Percentiles rank a stretch among this genome's conserved stretches.
Evolutionary conservation across 2,797 vertebrate genomes (phyloP).

Genomic region (Nothura maculosa): DNA sequence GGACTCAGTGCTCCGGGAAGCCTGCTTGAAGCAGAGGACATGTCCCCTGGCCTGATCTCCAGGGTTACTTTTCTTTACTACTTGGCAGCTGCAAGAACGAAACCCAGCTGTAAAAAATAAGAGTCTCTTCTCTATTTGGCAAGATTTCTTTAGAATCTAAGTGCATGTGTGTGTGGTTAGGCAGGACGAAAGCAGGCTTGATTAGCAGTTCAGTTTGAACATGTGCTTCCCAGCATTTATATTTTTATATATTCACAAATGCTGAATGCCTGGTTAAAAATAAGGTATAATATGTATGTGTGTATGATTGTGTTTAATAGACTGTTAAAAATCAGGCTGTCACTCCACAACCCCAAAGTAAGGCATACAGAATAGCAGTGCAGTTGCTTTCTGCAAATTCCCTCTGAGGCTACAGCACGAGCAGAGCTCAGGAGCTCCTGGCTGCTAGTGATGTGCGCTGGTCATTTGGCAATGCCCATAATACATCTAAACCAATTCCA

Average conservation of each 20-base stretch:
- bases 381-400: neutral
- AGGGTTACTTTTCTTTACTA: slow-evolving; percentile 39
- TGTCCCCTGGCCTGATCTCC: slow-evolving; percentile 45
- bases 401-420: neutral
- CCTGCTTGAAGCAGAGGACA: neutral
- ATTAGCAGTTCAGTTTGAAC: neutral
- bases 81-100: slow-evolving; percentile 56
- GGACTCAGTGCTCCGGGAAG: neutral
- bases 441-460: neutral
- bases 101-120: slow-evolving; percentile 45
- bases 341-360: neutral
- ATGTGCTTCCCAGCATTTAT: neutral
- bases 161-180: neutral
- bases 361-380: accelerated
- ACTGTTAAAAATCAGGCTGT: neutral
- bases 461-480: neutral
- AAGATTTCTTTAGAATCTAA: neutral
- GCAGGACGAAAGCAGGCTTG: neutral
- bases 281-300: neutral
- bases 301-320: neutral
- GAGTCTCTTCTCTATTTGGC: slow-evolving; percentile 20
- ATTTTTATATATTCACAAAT: neutral
- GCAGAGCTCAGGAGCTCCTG: neutral
- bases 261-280: neutral
- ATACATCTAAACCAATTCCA: neutral